phyloP scores from a whole-genome alignment of 2,888 invertebrate species.

The Tryphoninae sp. region DNA sequence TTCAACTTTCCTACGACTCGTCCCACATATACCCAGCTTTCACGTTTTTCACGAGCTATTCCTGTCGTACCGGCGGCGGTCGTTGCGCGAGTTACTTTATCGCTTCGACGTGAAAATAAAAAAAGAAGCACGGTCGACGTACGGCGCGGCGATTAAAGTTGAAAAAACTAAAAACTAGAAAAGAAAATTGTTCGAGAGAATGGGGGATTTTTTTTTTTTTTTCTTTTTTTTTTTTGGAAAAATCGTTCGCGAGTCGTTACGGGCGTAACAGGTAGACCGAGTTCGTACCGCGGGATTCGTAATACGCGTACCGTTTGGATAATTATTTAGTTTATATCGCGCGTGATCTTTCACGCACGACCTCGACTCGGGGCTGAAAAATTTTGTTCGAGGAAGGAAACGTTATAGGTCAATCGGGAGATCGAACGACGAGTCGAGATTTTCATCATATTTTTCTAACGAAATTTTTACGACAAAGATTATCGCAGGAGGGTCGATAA shows the following conservation, averaged over 20 bases:
- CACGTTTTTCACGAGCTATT: slow-evolving; percentile 52
- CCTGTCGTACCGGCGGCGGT: slow-evolving; percentile 45
- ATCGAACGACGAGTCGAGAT: too few relatives aligned
- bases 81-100: slow-evolving; percentile 33
- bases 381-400: too few relatives aligned
- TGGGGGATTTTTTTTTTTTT: too few relatives aligned
- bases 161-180: neutral
- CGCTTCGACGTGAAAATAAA: slow-evolving; percentile 3
- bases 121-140: neutral
- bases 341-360: too few relatives aligned
- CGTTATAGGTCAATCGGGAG: too few relatives aligned
- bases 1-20: slow-evolving; percentile 52
- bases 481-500: neutral
- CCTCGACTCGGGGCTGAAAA: too few relatives aligned
- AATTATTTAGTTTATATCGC: too few relatives aligned
- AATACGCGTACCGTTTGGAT: slow-evolving; percentile 8
- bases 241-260: neutral
- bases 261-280: neutral
- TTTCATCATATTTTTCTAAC: neutral
- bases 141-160: neutral
- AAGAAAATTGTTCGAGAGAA: too few relatives aligned
- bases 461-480: neutral
- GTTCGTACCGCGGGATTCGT: slow-evolving; percentile 13
- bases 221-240: too few relatives aligned
- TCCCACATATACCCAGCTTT: slow-evolving; percentile 6